A percentile compares a stretch with the other conserved stretches of the same genome.
Conservation (phyloP, 2,888 invertebrate genomes). For the Steinernema scapterisci region DNA sequence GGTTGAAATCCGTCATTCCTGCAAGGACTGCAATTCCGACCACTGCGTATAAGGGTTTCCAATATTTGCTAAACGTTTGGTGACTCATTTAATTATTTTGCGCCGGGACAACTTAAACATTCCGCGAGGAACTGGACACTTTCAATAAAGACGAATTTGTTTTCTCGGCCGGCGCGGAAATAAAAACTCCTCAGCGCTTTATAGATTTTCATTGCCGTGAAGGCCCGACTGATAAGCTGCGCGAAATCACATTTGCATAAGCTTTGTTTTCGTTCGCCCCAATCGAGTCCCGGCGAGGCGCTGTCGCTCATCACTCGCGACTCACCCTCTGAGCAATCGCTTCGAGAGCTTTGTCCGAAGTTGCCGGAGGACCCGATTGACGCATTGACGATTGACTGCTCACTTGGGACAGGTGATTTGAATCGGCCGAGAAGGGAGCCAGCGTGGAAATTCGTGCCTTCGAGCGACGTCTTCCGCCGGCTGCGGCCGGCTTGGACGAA, state of each 20-base stretch:
- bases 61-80: too few relatives aligned
- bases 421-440: neutral
- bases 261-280: slow-evolving; percentile 16
- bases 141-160: neutral
- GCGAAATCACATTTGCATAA: slow-evolving; percentile 30
- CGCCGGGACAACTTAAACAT: neutral
- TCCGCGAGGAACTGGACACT: neutral
- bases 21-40: too few relatives aligned
- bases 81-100: slow-evolving; percentile 1
- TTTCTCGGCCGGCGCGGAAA: neutral
- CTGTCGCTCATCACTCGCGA: neutral
- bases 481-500: neutral
- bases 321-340: neutral
- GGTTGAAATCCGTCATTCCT: too few relatives aligned
- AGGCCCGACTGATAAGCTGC: slow-evolving; percentile 24
- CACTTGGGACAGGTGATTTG: neutral
- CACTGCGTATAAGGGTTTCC: too few relatives aligned
- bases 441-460: neutral
- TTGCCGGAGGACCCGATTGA: neutral
- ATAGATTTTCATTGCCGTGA: neutral
- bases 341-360: neutral
- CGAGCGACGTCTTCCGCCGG: neutral
- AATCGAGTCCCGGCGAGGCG: neutral
- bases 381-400: too few relatives aligned
- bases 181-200: neutral